These are phyloP conservation scores for Gadus chalcogrammus DNA, from an alignment of 2,113 vertebrate genomes.

Conservation along the genomic window DNA sequence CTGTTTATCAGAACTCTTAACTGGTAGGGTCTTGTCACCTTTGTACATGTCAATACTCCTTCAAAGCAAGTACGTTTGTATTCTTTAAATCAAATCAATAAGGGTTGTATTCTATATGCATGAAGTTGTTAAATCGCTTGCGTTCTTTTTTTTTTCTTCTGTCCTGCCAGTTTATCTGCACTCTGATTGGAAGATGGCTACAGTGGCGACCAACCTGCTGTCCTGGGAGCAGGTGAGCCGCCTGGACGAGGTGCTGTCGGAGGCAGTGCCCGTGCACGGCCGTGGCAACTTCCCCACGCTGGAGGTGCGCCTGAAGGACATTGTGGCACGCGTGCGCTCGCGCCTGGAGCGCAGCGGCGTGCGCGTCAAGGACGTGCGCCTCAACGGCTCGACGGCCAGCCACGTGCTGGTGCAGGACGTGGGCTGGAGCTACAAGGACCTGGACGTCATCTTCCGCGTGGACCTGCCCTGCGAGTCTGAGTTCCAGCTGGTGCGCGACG, in stretches of 20 bases:
- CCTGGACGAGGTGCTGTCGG: slow-evolving; percentile 86
- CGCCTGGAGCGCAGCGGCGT: slow-evolving; percentile 82
- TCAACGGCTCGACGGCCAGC: slow-evolving; percentile 94
- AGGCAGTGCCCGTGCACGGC: slow-evolving; percentile 88
- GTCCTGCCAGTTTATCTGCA: slow-evolving; percentile 23
- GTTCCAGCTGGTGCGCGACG: slow-evolving; percentile 88
- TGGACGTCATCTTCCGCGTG: slow-evolving; percentile 95
- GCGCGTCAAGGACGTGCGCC: slow-evolving; percentile 83
- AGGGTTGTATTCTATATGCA: no score
- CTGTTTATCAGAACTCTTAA: no score
- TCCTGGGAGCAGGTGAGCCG: slow-evolving; percentile 94
- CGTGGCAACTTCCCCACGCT: slow-evolving; percentile 96
- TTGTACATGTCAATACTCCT: not conserved
- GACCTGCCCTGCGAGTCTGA: slow-evolving; percentile 82
- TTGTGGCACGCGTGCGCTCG: slow-evolving; percentile 85
- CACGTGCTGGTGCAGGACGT: slow-evolving; percentile 94
- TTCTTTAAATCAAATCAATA: no score
- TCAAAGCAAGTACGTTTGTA: no score
- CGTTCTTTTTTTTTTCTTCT: not conserved
- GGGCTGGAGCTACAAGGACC: slow-evolving; percentile 92
- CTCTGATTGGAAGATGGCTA: slow-evolving; percentile 63
- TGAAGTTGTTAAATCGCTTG: not conserved
- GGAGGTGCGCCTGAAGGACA: slow-evolving; percentile 89
- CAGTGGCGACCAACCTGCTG: slow-evolving; percentile 79
- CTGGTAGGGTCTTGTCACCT: not conserved